Percentiles rank a stretch among this genome's conserved stretches.
Conservation (phyloP, 1,140 invertebrate genomes). For the Sogatella furcifera region DNA sequence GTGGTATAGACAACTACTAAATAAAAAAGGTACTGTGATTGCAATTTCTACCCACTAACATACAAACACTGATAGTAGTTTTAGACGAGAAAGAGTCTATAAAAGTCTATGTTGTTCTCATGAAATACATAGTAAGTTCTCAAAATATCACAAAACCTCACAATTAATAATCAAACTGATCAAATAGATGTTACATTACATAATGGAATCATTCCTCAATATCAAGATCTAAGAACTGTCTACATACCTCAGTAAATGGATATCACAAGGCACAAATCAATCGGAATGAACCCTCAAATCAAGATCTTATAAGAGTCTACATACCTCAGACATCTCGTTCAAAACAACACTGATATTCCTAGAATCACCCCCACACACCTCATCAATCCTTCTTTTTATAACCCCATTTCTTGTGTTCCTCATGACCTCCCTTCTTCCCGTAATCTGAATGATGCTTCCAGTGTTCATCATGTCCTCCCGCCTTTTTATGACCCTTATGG, state of each 20-base stretch:
- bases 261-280: no score
- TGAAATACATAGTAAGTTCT: no score
- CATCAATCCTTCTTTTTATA: conserved; percentile 27
- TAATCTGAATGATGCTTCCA: conserved; percentile 50
- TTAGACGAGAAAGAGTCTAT: no score
- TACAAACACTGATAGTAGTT: no score
- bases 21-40: no score
- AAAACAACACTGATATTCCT: neutral
- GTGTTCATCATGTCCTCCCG: conserved; percentile 51
- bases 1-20: no score
- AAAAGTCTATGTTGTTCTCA: no score
- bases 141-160: no score
- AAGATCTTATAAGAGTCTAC: neutral
- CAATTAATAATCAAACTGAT: no score
- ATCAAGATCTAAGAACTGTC: neutral
- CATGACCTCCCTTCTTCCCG: conserved; percentile 53
- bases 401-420: conserved; percentile 54
- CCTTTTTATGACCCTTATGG: conserved; percentile 53
- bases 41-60: no score
- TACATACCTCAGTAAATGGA: neutral
- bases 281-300: neutral
- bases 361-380: neutral
- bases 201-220: neutral
- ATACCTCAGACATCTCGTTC: neutral
- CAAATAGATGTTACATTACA: no score